Evolutionary conservation across 2,113 vertebrate genomes (phyloP).

Genomic region (Campylorhamphus procurvoides): DNA sequence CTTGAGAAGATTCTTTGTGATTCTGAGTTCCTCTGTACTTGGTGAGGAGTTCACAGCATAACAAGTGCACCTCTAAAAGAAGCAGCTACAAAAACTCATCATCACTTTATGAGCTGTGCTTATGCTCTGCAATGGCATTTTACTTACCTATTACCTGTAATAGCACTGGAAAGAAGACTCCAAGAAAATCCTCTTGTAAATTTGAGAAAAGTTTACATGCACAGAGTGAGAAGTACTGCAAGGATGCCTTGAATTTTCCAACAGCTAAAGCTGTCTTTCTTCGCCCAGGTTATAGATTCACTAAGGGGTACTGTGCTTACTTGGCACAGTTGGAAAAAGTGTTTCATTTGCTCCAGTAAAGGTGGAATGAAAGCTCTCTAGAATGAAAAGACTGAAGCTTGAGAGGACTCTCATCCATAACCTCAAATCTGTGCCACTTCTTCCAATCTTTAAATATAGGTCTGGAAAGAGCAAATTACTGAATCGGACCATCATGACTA

Average conservation of each 20-base stretch:
- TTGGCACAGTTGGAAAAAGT: not conserved
- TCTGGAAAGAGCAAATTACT: not conserved
- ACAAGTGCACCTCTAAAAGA: not conserved
- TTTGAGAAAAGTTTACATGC: not conserved
- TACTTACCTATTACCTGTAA: not conserved
- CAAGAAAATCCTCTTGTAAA: not conserved
- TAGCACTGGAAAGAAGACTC: not conserved
- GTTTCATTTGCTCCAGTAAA: not conserved
- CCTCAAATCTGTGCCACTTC: not conserved
- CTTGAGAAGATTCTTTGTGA: not conserved
- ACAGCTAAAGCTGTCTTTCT: not conserved
- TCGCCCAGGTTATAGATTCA: not conserved
- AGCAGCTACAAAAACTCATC: not conserved
- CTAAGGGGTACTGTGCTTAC: not conserved
- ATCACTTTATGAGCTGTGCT: not conserved
- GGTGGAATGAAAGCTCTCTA: not conserved
- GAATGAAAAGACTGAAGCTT: not conserved
- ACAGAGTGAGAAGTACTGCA: not conserved
- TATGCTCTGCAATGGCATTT: not conserved
- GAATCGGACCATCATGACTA: not conserved
- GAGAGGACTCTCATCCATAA: not conserved
- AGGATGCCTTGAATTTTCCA: not conserved
- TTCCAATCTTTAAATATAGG: not conserved
- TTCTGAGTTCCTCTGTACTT: not conserved
- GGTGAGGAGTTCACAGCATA: not conserved